These are phyloP conservation scores for Artemia sinica DNA, from an alignment of 2,888 invertebrate species.

Conservation along the genomic window DNA sequence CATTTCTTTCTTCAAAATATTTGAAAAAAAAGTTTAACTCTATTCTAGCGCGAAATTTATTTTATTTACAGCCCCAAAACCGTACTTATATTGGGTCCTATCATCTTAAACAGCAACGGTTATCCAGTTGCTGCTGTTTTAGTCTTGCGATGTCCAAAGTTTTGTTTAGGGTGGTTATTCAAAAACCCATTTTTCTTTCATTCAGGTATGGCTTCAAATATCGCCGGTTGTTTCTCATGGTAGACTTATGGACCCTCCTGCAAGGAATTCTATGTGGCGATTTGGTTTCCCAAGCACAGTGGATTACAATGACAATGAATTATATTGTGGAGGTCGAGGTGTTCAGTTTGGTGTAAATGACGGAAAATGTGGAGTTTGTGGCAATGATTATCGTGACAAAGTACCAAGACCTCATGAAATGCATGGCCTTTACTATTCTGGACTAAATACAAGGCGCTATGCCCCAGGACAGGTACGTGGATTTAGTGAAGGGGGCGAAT, in stretches of 20 bases:
- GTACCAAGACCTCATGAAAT: slow-evolving; percentile 71
- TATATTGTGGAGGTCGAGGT: slow-evolving; percentile 78
- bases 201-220: too few species aligned
- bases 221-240: slow-evolving; percentile 52
- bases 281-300: slow-evolving; percentile 84
- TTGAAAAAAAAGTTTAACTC: too few species aligned
- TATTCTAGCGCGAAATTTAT: too few species aligned
- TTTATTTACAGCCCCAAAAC: too few species aligned
- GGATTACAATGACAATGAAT: slow-evolving; percentile 83
- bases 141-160: too few species aligned
- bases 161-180: too few species aligned
- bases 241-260: slow-evolving; percentile 75
- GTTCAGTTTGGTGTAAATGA: slow-evolving; percentile 30
- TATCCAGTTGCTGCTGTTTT: too few species aligned
- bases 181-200: too few species aligned
- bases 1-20: too few species aligned
- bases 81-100: too few species aligned
- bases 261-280: slow-evolving; percentile 85
- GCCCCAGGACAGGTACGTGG: slow-evolving; percentile 52
- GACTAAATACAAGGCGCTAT: slow-evolving; percentile 62
- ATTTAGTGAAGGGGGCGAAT: too few species aligned
- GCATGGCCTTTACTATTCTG: slow-evolving; percentile 67
- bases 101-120: too few species aligned
- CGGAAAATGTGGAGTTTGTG: slow-evolving; percentile 76
- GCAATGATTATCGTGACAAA: slow-evolving; percentile 56